phyloP scores from a whole-genome alignment of 1,140 invertebrate species.

The Drosophila burlai region DNA sequence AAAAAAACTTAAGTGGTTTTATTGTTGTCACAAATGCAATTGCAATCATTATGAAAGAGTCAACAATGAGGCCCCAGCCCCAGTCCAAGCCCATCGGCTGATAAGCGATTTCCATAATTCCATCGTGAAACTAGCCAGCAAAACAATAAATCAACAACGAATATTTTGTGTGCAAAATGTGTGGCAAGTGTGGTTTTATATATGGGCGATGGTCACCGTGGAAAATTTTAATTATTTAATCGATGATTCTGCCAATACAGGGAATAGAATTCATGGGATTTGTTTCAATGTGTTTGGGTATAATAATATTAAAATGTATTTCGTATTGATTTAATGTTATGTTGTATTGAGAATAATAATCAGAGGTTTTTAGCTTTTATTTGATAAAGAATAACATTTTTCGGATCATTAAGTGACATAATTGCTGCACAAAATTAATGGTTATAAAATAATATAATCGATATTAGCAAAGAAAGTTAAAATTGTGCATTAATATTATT shows the following conservation, averaged over 20 bases:
- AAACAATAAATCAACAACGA: slow-evolving; percentile 51
- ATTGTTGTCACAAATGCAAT: slow-evolving; percentile 77
- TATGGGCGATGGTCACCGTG: background rate
- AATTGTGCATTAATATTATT: background rate
- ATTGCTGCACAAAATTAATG: background rate
- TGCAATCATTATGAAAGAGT: slow-evolving; percentile 71
- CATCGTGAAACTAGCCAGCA: slow-evolving; percentile 50
- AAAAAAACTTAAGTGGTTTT: slow-evolving; percentile 56
- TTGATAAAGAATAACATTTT: background rate
- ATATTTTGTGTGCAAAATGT: slow-evolving; percentile 37
- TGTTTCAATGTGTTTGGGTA: too few relatives aligned
- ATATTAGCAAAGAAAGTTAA: too few relatives aligned
- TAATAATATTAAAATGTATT: background rate
- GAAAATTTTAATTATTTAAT: slow-evolving; percentile 38
- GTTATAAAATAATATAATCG: background rate
- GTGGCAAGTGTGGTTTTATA: slow-evolving; percentile 10
- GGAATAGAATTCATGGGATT: background rate
- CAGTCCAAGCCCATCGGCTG: slow-evolving; percentile 19
- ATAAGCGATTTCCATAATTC: slow-evolving; percentile 72
- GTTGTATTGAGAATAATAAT: background rate
- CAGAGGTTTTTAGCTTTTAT: background rate
- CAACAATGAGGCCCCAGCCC: slow-evolving; percentile 42
- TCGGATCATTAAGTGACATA: background rate
- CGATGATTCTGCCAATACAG: background rate
- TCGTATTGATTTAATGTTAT: background rate